These are phyloP conservation scores for Trichomycterus rosablanca DNA, from an alignment of 2,113 vertebrate genomes.

Conservation along the genomic window DNA sequence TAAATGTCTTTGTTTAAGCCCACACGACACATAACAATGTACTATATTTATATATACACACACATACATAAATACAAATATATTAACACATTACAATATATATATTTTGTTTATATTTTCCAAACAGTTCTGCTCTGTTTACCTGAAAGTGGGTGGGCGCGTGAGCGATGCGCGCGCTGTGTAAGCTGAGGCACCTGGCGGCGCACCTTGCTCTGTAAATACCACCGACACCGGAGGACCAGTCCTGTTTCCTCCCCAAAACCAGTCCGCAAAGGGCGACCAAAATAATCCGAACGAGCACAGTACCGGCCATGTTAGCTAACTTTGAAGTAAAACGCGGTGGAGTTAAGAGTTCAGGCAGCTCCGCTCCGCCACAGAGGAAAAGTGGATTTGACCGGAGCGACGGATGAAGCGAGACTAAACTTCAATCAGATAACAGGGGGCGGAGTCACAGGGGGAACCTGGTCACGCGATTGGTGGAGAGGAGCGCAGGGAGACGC, in stretches of 20 bases:
- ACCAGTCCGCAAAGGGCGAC: conserved; percentile 53
- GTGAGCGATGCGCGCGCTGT: conserved; percentile 78
- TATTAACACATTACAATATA: no score
- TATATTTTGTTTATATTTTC: neutral
- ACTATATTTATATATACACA: neutral
- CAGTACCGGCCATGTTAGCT: conserved; percentile 48
- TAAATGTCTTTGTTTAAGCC: no score
- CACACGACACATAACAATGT: no score
- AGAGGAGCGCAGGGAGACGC: conserved; percentile 31
- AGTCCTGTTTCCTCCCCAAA: conserved; percentile 65
- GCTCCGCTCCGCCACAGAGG: conserved; percentile 5
- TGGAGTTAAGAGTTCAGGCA: neutral
- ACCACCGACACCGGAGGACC: conserved; percentile 59
- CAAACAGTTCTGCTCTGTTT: neutral
- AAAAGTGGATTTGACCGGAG: conserved; percentile 31
- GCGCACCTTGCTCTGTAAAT: conserved; percentile 75
- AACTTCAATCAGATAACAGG: conserved; percentile 51
- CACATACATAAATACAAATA: neutral
- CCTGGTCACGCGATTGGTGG: conserved; percentile 43
- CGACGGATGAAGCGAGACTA: conserved; percentile 33
- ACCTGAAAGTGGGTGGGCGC: conserved; percentile 75
- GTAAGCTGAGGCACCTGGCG: conserved; percentile 83
- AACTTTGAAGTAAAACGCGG: conserved; percentile 46
- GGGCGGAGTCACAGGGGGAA: conserved; percentile 52
- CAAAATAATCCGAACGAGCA: conserved; percentile 68